Percentiles rank a stretch among this genome's conserved stretches.
Evolutionary conservation across 1,140 invertebrate species (phyloP).

Genomic region (Meloidogyne hapla): DNA sequence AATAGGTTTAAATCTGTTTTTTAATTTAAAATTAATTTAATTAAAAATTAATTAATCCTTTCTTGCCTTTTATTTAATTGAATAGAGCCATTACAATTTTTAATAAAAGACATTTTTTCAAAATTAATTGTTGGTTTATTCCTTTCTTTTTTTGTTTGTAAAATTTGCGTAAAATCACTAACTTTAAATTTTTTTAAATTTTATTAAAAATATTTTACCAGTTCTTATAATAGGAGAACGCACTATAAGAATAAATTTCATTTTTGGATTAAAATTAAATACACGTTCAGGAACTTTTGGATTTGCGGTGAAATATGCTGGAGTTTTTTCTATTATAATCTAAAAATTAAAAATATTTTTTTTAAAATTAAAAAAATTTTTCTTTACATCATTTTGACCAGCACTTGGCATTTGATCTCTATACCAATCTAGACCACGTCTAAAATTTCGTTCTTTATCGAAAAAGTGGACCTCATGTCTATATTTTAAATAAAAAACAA

Average conservation of each 20-base stretch:
- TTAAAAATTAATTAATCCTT: background rate
- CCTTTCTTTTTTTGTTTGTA: conserved; percentile 40
- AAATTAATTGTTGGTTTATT: conserved; percentile 54
- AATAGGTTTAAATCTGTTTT: conserved; percentile 5
- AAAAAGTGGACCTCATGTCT: conserved; percentile 66
- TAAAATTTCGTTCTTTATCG: conserved; percentile 57
- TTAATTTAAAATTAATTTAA: background rate
- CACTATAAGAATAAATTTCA: conserved; percentile 59
- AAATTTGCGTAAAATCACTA: conserved; percentile 60
- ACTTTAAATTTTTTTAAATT: conserved; percentile 24
- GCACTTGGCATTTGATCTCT: conserved; percentile 54
- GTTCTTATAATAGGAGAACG: conserved; percentile 54
- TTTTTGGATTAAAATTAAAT: conserved; percentile 48
- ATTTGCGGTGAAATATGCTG: conserved; percentile 56
- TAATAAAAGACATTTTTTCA: conserved; percentile 48
- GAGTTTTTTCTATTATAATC: conserved; percentile 61
- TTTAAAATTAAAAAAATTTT: background rate
- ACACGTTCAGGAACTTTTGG: conserved; percentile 49
- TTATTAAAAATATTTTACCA: background rate
- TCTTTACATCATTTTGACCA: conserved; percentile 43
- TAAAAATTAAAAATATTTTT: conserved; percentile 31
- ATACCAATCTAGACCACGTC: conserved; percentile 61
- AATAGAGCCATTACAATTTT: conserved; percentile 3
- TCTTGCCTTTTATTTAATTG: conserved; percentile 13
- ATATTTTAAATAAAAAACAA: background rate